Evolutionary conservation across 1,140 invertebrate species (phyloP).

Genomic region (Cydia splendana): DNA sequence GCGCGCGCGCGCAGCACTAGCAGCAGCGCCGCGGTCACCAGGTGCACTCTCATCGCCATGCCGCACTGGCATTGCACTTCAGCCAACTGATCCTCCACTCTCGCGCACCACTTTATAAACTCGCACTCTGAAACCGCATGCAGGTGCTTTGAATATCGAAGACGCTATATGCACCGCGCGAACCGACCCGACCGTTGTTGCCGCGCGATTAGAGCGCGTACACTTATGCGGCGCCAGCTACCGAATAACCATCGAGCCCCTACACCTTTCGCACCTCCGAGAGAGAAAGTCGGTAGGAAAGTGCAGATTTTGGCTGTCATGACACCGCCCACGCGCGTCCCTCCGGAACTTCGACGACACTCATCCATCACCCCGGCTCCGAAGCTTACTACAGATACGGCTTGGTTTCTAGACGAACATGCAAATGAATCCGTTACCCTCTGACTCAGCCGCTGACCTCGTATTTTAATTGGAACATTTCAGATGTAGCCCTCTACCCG

Average conservation of each 20-base stretch:
- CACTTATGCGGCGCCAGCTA: conserved; percentile 74
- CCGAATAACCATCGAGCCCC: conserved; percentile 75
- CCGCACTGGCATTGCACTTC: conserved; percentile 58
- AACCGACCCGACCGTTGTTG: conserved; percentile 43
- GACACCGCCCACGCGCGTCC: conserved; percentile 72
- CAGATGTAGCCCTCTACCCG: not conserved
- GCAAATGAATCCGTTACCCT: conserved; percentile 12
- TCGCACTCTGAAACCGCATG: conserved; percentile 57
- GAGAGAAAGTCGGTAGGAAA: conserved; percentile 79
- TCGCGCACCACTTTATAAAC: conserved; percentile 60
- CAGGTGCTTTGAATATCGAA: conserved; percentile 75
- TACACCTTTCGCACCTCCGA: conserved; percentile 78
- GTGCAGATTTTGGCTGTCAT: conserved; percentile 78
- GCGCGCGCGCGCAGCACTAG: conserved; percentile 62
- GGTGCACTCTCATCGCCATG: conserved; percentile 56
- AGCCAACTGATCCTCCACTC: conserved; percentile 36
- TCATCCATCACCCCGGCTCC: conserved; percentile 65
- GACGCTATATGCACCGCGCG: conserved; percentile 60
- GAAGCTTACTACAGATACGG: not conserved
- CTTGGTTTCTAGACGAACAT: conserved; percentile 8
- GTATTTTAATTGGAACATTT: conserved; percentile 9
- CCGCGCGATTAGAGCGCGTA: conserved; percentile 70
- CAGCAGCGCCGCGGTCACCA: conserved; percentile 60
- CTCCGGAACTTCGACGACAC: conserved; percentile 70
- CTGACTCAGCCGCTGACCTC: conserved; percentile 14